Evolutionary conservation across 2,888 invertebrate species (phyloP).

Genomic region (Argynnis bischoffii): DNA sequence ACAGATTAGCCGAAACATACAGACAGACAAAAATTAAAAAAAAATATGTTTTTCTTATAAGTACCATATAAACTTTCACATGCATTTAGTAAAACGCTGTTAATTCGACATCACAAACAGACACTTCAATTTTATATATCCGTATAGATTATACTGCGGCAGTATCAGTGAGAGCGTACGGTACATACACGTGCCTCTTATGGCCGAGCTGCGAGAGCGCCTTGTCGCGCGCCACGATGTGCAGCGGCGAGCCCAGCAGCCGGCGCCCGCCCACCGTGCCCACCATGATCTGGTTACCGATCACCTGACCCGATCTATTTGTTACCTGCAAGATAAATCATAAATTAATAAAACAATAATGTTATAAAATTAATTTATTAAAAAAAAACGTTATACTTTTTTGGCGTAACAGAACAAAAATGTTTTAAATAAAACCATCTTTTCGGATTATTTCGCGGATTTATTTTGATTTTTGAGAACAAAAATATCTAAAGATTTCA

Average conservation of each 20-base stretch:
- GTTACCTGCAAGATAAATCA: slow-evolving; percentile 59
- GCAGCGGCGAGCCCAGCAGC: slow-evolving; percentile 60
- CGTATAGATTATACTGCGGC: background rate
- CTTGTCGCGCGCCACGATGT: slow-evolving; percentile 71
- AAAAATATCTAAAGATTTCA: background rate
- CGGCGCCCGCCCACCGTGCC: slow-evolving; percentile 61
- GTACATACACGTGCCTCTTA: slow-evolving; percentile 35
- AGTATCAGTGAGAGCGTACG: background rate
- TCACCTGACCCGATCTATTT: slow-evolving; percentile 77
- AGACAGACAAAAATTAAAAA: too few relatives aligned
- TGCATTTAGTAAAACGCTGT: too few relatives aligned
- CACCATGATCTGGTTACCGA: slow-evolving; percentile 78
- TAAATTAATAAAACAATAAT: too few relatives aligned
- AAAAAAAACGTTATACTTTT: too few relatives aligned
- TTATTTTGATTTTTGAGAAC: too few relatives aligned
- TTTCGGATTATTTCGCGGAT: too few relatives aligned
- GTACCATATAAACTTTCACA: too few relatives aligned
- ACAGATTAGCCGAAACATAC: too few relatives aligned
- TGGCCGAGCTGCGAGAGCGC: slow-evolving; percentile 52
- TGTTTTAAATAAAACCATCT: too few relatives aligned
- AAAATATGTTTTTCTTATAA: too few relatives aligned
- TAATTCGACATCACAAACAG: too few relatives aligned
- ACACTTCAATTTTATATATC: too few relatives aligned
- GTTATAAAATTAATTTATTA: background rate
- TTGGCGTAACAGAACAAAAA: background rate